phyloP scores from a whole-genome alignment of 1,140 invertebrate genomes.

The Pseudomyrmex sp. region DNA sequence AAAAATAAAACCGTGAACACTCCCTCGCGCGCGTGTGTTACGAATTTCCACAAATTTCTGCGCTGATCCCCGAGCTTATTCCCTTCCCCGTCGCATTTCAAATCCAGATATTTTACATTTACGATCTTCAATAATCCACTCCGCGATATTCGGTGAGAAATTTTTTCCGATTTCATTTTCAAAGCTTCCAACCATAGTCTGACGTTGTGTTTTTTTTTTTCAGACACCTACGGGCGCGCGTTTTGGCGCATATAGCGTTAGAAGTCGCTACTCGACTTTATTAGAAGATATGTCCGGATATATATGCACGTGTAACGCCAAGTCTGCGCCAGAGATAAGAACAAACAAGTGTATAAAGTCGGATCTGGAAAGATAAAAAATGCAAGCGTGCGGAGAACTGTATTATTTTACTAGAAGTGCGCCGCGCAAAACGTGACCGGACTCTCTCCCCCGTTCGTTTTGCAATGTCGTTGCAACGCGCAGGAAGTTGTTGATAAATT shows the following conservation, averaged over 20 bases:
- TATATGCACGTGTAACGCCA: background rate
- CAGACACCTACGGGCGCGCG: background rate
- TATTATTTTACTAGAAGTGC: constrained; percentile 42
- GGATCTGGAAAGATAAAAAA: background rate
- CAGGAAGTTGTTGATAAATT: constrained; percentile 39
- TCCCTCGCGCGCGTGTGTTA: background rate
- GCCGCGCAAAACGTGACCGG: constrained; percentile 27
- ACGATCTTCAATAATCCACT: background rate
- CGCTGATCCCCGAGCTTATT: background rate
- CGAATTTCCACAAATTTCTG: constrained; percentile 29
- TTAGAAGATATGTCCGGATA: constrained; percentile 8
- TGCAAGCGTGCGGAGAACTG: constrained; percentile 5
- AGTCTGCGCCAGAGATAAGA: background rate
- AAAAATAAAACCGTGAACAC: constrained; percentile 28
- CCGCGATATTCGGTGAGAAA: background rate
- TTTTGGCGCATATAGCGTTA: constrained; percentile 4
- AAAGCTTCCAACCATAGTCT: background rate
- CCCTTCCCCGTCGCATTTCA: background rate
- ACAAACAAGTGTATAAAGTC: background rate
- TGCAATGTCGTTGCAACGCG: background rate
- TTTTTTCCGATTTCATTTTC: constrained; percentile 18
- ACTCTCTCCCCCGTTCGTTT: too few relatives aligned
- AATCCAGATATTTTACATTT: constrained; percentile 23
- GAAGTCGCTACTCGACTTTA: background rate
- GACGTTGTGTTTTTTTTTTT: background rate